These are phyloP conservation scores for Euzophera pinguis DNA, from an alignment of 2,888 invertebrate species.

Conservation along the genomic window DNA sequence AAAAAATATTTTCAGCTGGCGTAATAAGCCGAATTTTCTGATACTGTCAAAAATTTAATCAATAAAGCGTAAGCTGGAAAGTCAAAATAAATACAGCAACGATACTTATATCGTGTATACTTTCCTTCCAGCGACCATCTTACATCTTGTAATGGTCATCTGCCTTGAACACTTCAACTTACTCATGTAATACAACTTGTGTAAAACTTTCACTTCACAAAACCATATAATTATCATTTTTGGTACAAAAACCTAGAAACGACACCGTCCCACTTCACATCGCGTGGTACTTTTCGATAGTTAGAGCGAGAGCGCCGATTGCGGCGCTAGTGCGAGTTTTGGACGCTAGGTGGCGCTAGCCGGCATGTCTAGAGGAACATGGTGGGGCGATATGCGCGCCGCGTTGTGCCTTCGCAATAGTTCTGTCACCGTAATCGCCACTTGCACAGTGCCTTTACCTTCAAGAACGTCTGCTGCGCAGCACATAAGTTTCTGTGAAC, in stretches of 20 bases:
- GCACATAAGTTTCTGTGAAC: constrained; percentile 91
- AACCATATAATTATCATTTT: constrained; percentile 1
- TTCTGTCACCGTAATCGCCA: constrained; percentile 93
- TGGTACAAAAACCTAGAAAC: constrained; percentile 3
- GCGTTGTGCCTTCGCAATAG: constrained; percentile 82
- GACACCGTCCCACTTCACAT: neutral
- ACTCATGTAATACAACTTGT: neutral
- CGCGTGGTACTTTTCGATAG: constrained; percentile 15
- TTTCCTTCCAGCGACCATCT: too few relatives aligned
- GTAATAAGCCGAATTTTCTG: too few relatives aligned
- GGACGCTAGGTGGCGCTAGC: constrained; percentile 65
- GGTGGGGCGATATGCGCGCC: constrained; percentile 32
- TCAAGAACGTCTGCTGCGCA: constrained; percentile 95
- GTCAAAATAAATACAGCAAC: too few relatives aligned
- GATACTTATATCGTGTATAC: too few relatives aligned
- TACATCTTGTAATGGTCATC: neutral
- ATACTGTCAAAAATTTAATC: too few relatives aligned
- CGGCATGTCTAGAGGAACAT: constrained; percentile 23
- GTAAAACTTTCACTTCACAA: neutral
- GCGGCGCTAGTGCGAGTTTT: constrained; percentile 62
- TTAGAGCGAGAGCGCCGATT: constrained; percentile 54
- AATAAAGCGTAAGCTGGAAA: too few relatives aligned
- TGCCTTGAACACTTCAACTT: neutral
- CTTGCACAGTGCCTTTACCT: constrained; percentile 91
- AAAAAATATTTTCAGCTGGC: neutral